Percentiles rank a stretch among this genome's conserved stretches.
Conservation (phyloP, 1,140 invertebrate genomes). For the Hydropsyche tenuis region DNA sequence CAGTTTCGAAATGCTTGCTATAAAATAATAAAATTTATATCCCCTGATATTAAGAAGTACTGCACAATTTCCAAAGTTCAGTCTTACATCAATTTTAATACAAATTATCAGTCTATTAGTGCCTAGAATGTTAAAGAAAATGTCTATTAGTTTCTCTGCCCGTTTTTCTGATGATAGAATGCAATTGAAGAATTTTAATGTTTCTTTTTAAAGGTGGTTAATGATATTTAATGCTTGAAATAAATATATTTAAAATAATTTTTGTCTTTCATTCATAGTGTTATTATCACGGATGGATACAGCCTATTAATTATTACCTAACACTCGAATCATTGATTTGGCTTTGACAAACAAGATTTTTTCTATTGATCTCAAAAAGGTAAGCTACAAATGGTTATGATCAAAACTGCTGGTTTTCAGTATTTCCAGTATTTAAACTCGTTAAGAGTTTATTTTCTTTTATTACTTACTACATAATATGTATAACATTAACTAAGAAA, state of each 20-base stretch:
- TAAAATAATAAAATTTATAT: neutral
- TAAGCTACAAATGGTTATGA: too few relatives aligned
- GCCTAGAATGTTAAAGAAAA: constrained; percentile 31
- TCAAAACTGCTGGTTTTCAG: too few relatives aligned
- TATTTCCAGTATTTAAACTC: too few relatives aligned
- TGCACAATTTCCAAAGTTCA: constrained; percentile 26
- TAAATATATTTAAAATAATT: constrained; percentile 40
- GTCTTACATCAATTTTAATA: neutral
- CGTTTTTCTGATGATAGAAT: constrained; percentile 32
- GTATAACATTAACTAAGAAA: too few relatives aligned
- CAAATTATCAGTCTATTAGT: constrained; percentile 26
- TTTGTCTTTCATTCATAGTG: too few relatives aligned
- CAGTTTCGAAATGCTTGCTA: constrained; percentile 33
- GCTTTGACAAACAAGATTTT: too few relatives aligned
- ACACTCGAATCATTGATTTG: too few relatives aligned
- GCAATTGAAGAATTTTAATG: constrained; percentile 37
- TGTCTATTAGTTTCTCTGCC: constrained; percentile 35
- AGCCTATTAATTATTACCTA: too few relatives aligned
- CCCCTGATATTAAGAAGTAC: constrained; percentile 1
- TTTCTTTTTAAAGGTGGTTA: constrained; percentile 41
- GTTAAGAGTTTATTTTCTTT: too few relatives aligned
- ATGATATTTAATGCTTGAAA: constrained; percentile 41
- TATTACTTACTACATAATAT: too few relatives aligned
- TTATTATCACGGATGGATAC: too few relatives aligned
- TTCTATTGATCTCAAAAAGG: too few relatives aligned